phyloP scores from a whole-genome alignment of 2,113 vertebrate species.

The Sarotherodon lohbergeri region DNA sequence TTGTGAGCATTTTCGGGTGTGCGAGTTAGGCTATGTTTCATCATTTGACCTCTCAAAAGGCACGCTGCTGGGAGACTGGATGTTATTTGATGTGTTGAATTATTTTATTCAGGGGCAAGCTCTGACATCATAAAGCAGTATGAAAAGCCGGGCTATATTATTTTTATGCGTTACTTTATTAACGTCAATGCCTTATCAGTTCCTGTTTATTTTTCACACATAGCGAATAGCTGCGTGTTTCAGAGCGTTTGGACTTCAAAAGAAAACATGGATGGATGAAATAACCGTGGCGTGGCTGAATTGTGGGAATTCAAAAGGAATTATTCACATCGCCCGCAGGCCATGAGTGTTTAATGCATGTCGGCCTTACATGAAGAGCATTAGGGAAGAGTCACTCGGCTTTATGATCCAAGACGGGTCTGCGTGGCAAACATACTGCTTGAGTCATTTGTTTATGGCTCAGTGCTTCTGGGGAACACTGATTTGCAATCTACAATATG shows the following conservation, averaged over 20 bases:
- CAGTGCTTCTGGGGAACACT: background rate
- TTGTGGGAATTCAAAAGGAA: slow-evolving; percentile 45
- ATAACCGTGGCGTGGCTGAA: slow-evolving; percentile 19
- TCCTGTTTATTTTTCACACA: background rate
- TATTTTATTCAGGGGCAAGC: background rate
- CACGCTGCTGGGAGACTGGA: background rate
- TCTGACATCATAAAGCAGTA: background rate
- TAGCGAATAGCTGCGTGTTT: background rate
- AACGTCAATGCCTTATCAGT: background rate
- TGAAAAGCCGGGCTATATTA: background rate
- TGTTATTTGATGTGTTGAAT: background rate
- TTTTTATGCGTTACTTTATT: background rate
- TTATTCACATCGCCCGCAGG: slow-evolving; percentile 34
- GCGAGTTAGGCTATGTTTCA: background rate
- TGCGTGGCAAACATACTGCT: background rate
- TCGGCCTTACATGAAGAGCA: slow-evolving; percentile 4
- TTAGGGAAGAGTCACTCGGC: slow-evolving; percentile 7
- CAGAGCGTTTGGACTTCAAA: slow-evolving; percentile 14
- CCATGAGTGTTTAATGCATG: slow-evolving; percentile 6
- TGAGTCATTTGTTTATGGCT: background rate
- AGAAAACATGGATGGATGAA: background rate
- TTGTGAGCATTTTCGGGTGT: background rate
- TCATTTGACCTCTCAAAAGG: background rate
- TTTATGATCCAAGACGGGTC: background rate
- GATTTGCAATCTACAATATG: background rate